Base-by-base conservation (phyloP, 2,888 invertebrate species). In the Amblyteles armatorius region DNA sequence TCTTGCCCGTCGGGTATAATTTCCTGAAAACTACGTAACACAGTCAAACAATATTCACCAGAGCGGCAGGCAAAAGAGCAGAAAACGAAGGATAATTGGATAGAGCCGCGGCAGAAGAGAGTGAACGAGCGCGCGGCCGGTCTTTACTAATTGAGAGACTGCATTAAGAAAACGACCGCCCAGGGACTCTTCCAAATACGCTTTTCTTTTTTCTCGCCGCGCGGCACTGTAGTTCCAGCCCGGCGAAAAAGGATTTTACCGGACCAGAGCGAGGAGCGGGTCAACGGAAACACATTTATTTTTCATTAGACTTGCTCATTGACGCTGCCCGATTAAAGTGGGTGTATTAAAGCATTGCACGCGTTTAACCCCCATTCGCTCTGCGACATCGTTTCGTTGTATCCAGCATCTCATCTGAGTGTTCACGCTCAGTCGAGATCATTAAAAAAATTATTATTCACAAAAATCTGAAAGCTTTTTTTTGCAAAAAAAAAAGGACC, bases 121-220 rank as follows among this genome's bases (percentile, higher is more conserved):
- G 3, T 63, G 48, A 33, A 26, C 50, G 11, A 63, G 63, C 33
- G 74, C 74, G 33, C 63, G 63, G 29, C 33, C 65, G 48, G 19
- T 50, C 33, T 74, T 65, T 33, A 33, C 74, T 74, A 74, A 74
- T 74, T 74, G 50, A 74, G 74, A 63, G 74, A 74, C 74, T 65
- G 74, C 63, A 74, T 65, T 63, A 65, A 74, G 74, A 50, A 65
- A 74, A 65, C 74, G 63, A 74, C 63, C 50, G 50, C 50, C 74
- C 74, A 50, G 63, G 50, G 74, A 74, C 63, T 48, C 19, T 29
- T 22, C 3, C 44, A 29, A 63, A 60, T 63, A 60, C 44, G 44
- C 19, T 63, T 50, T 50, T 33, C 29, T 22, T 44, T 19, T 40
- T 60, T 60, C 19, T 40, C 50, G 7, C 63, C 7, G 50, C 48